Evolutionary conservation across 2,113 vertebrate species (phyloP), one percentile per base, ranked within the genome.

Genomic region (Zonotrichia leucophrys): DNA sequence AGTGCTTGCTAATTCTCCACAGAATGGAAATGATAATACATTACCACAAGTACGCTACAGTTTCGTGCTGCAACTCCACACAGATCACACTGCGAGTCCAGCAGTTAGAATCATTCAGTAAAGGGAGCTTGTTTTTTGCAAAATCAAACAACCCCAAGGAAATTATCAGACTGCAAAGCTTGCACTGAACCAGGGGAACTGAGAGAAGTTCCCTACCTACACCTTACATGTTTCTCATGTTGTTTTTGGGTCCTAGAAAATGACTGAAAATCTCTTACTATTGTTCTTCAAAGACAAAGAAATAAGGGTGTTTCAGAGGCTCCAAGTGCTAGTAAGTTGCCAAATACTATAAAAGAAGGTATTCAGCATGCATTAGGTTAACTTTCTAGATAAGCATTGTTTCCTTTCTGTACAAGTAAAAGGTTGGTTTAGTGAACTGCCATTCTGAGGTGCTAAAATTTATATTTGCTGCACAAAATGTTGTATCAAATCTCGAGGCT

Each of bases 201-300:
- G 28, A 58, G 15, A 68, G 37, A 53, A 70, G 20, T 78, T 87
- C 39, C 37, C 50, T 53, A 25, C 6, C 52, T 74, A 23, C 1
- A 79, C 30, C 15, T 31, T 47, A 16, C 0, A 0, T 37, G 16
- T 52, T 82, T 30, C 2, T 0, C 27, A 44, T 12, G 5, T 8
- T 44, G 11, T 11, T 79, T 41, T 27, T 68, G 27, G 5, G 15
- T 67, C 18, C 18, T 59, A 17, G 16, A 59, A 75, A 84, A 75
- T 15, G 83, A 67, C 8, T 13, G 6, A 76, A 78, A 68, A 42
- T 33, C 18, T 77, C 59, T 50, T 35, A 15, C 2, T 79, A 83
- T 42, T 25, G 3, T 12, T 37, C 22, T 77, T 90, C 76, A 80
- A 76, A 88, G 62, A 59, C 44, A 89, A 50, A 78, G 17, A 77